Evolutionary conservation across 2,113 vertebrate species (phyloP).

Genomic region (Fulmarus glacialis): DNA sequence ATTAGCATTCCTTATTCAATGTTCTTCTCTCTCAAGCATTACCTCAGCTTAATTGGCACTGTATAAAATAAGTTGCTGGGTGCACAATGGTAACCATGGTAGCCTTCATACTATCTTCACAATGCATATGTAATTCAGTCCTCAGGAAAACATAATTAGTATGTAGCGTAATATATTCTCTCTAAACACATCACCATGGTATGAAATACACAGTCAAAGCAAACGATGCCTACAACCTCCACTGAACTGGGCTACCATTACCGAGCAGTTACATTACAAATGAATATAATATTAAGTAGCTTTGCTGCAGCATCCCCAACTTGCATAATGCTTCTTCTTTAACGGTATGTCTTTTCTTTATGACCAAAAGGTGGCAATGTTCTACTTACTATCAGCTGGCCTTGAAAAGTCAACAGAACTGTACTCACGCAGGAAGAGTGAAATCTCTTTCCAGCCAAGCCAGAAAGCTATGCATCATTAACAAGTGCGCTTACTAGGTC

Average conservation of each 20-base stretch:
- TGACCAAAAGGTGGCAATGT: constrained; percentile 79
- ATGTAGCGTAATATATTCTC: constrained; percentile 44
- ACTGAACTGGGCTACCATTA: neutral
- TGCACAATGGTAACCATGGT: constrained; percentile 74
- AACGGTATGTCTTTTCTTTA: neutral
- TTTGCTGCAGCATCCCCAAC: neutral
- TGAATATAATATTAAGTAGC: neutral
- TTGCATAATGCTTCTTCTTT: neutral
- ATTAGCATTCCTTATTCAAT: constrained; percentile 62
- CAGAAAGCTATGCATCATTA: constrained; percentile 62
- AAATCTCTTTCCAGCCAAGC: neutral
- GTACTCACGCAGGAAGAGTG: neutral
- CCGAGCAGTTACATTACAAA: neutral
- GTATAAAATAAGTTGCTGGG: constrained; percentile 69
- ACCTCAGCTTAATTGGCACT: constrained; percentile 71
- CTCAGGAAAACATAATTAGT: constrained; percentile 69
- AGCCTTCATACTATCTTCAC: constrained; percentile 71
- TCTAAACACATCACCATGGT: constrained; percentile 21
- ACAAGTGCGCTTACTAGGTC: constrained; percentile 18
- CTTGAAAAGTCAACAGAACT: neutral
- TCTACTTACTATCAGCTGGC: constrained; percentile 46
- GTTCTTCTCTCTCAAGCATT: constrained; percentile 66
- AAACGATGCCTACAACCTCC: neutral
- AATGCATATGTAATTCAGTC: constrained; percentile 67
- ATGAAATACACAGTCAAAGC: constrained; percentile 39